Evolutionary conservation across 2,888 invertebrate genomes (phyloP).

Genomic region (Watsonalla binaria): DNA sequence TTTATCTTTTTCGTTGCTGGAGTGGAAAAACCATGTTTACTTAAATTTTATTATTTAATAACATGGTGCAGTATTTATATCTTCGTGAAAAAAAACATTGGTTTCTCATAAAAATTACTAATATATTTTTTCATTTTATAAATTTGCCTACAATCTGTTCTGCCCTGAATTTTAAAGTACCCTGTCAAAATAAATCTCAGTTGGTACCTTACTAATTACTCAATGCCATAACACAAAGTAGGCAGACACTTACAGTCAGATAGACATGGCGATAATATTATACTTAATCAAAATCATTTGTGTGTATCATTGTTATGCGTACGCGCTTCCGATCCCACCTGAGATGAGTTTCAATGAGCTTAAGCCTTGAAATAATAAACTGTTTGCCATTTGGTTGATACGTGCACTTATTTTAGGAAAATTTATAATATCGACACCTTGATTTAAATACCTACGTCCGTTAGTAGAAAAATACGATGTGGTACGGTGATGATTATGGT

Average conservation of each 20-base stretch:
- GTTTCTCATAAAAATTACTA: no score
- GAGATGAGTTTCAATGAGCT: conserved; percentile 36
- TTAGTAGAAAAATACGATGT: no score
- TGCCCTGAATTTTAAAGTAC: no score
- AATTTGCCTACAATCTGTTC: no score
- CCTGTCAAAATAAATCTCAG: no score
- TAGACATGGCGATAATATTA: conserved; percentile 20
- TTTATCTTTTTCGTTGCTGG: no score
- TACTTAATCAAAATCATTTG: conserved; percentile 26
- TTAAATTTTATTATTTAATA: no score
- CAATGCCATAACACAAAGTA: background rate
- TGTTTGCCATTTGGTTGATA: conserved; percentile 23
- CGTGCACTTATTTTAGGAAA: conserved; percentile 29
- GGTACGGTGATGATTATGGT: no score
- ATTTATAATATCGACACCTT: background rate
- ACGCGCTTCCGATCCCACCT: conserved; percentile 28
- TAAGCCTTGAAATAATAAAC: conserved; percentile 34
- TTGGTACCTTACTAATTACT: background rate
- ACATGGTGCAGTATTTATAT: no score
- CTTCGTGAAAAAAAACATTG: no score
- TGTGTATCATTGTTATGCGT: conserved; percentile 35
- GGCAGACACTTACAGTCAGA: conserved; percentile 8
- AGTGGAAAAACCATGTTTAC: no score
- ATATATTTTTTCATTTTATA: no score
- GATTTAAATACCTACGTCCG: background rate